These are phyloP conservation scores for Diorhabda elongata DNA, from an alignment of 1,140 invertebrate species.

Conservation along the genomic window DNA sequence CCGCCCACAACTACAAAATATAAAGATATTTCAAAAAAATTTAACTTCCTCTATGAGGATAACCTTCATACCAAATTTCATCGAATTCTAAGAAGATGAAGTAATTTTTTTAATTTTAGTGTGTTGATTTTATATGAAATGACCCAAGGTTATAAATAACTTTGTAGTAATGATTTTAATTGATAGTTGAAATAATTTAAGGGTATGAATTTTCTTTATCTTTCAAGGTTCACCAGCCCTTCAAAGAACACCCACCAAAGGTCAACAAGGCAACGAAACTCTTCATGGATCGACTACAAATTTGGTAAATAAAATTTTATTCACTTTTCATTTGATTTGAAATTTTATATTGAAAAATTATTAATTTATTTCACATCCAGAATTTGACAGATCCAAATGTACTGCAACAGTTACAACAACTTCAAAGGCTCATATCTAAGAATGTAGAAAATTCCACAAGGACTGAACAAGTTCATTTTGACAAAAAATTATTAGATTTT, in stretches of 20 bases:
- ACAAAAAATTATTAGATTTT: slow-evolving; percentile 77
- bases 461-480: slow-evolving; percentile 56
- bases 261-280: slow-evolving; percentile 32
- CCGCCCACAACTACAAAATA: too few relatives aligned
- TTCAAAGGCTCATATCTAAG: slow-evolving; percentile 57
- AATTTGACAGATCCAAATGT: slow-evolving; percentile 45
- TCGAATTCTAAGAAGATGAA: too few relatives aligned
- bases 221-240: slow-evolving; percentile 47
- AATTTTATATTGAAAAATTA: background rate
- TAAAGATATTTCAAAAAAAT: too few relatives aligned
- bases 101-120: too few relatives aligned
- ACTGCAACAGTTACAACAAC: slow-evolving; percentile 55
- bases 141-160: background rate
- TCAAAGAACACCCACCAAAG: slow-evolving; percentile 46
- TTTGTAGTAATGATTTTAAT: background rate
- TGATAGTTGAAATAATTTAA: background rate
- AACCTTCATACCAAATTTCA: too few relatives aligned
- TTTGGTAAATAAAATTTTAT: slow-evolving; percentile 29
- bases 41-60: too few relatives aligned
- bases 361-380: slow-evolving; percentile 26
- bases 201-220: slow-evolving; percentile 19
- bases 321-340: background rate
- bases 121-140: too few relatives aligned
- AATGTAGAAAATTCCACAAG: slow-evolving; percentile 48
- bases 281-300: slow-evolving; percentile 22